Base-by-base conservation (phyloP, 2,113 vertebrate genomes). In the Herpetotheres cachinnans region DNA sequence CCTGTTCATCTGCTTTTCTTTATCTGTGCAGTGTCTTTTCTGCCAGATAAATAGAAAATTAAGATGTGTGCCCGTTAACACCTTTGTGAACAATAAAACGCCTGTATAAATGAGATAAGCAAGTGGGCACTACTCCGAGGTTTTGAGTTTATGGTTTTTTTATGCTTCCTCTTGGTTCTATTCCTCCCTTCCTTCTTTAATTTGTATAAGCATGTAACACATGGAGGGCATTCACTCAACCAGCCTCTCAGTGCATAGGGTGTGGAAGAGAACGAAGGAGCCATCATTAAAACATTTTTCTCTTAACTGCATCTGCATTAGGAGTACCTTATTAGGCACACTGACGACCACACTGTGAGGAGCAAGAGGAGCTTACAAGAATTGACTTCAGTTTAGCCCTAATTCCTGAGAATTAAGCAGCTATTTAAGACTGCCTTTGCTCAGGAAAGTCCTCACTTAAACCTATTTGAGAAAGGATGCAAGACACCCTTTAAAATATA, bases 191-290 rank as follows among this genome's bases (percentile, higher is more conserved):
- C 4, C 2, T n/a, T 46, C n/a, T 91, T 81, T 54, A 44, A 25
- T 54, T 54, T 50, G 8, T 40, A 13, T 5, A 76, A 90, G 22
- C 25, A 72, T 1, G 1, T 26, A 70, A 47, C 10, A 27, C 13
- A 55, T 0, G 6, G 73, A 91, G 10, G 26, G 6, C 2, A 16
- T 32, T 26, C 18, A n/a, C 1, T 4, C 17, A 58, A 5, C 7
- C 10, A 29, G 11, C 21, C 8, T 93, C 7, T 11, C 4, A 15
- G 19, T 13, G 7, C 17, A 17, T 9, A 21, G 3, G 7, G 5
- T 58, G 22, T 47, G 32, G 50, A 69, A 69, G 17, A 63, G 65
- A 76, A 86, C 2, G 21, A 50, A 52, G n/a, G 11, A 71, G 13
- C 10, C 13, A 7, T 67, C 11, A 21, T 67, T 85, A 49, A 87